Evolutionary conservation across 1,140 invertebrate species (phyloP).

Genomic region (Zaprionus vittiger): DNA sequence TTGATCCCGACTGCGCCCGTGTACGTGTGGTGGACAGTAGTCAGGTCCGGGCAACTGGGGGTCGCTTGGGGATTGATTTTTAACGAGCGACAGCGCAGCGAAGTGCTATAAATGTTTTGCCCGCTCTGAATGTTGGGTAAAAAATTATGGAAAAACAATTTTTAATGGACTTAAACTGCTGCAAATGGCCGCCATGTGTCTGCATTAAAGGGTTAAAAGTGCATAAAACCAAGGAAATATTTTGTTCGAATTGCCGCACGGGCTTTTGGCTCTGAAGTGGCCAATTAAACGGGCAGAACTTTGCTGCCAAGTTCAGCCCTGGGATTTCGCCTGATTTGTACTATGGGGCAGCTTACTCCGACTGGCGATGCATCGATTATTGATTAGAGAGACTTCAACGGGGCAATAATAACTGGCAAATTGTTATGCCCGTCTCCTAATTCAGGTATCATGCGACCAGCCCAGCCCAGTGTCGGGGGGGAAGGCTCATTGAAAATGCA

Average conservation of each 20-base stretch:
- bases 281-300: slow-evolving; percentile 41
- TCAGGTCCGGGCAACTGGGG: slow-evolving; percentile 25
- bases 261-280: slow-evolving; percentile 49
- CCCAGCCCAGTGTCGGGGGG: slow-evolving; percentile 7
- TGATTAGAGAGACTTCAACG: slow-evolving; percentile 8
- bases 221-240: slow-evolving; percentile 58
- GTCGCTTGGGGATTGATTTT: slow-evolving; percentile 77
- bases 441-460: slow-evolving; percentile 14
- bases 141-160: slow-evolving; percentile 79
- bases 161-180: slow-evolving; percentile 70
- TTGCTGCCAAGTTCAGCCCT: slow-evolving; percentile 8
- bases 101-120: slow-evolving; percentile 49
- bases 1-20: slow-evolving; percentile 19
- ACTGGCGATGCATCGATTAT: slow-evolving; percentile 2
- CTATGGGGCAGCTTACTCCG: background rate
- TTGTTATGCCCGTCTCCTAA: slow-evolving; percentile 2
- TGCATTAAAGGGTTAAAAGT: slow-evolving; percentile 65
- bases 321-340: slow-evolving; percentile 23
- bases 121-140: slow-evolving; percentile 36
- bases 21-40: slow-evolving; percentile 1
- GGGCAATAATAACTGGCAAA: slow-evolving; percentile 16
- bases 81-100: slow-evolving; percentile 66
- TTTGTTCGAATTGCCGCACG: slow-evolving; percentile 49
- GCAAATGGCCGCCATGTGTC: slow-evolving; percentile 55
- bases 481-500: slow-evolving; percentile 35